phyloP scores from a whole-genome alignment of 1,140 invertebrate genomes.

The Bombus impatiens region DNA sequence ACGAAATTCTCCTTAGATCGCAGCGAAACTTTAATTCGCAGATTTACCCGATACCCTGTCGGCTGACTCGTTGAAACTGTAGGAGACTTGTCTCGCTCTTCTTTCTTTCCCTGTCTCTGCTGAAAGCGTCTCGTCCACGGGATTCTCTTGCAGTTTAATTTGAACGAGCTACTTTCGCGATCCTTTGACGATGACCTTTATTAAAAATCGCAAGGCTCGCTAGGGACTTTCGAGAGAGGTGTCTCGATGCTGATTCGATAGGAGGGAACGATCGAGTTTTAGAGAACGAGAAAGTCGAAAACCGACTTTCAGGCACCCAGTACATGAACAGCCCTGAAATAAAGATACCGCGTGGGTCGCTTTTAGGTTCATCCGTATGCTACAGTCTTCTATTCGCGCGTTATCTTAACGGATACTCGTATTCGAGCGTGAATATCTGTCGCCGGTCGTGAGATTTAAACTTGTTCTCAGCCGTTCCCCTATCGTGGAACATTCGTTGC shows the following conservation, averaged over 20 bases:
- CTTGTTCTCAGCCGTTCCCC: constrained; percentile 50
- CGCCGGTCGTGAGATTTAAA: constrained; percentile 57
- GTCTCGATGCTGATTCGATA: background rate
- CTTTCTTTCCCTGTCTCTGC: background rate
- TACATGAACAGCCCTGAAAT: constrained; percentile 52
- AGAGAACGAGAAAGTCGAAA: background rate
- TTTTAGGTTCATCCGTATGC: constrained; percentile 51
- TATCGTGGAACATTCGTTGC: constrained; percentile 49
- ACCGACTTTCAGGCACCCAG: constrained; percentile 49
- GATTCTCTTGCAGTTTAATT: constrained; percentile 16
- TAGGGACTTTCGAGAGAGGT: background rate
- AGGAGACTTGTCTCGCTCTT: background rate
- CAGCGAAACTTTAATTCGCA: constrained; percentile 38
- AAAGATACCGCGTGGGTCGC: constrained; percentile 63
- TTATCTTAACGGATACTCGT: constrained; percentile 69
- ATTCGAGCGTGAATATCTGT: constrained; percentile 65
- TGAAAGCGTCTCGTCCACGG: background rate
- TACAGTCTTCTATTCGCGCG: constrained; percentile 40
- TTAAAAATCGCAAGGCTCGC: background rate
- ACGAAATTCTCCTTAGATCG: constrained; percentile 7
- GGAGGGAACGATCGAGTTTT: background rate
- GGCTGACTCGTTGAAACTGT: constrained; percentile 10
- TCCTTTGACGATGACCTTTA: constrained; percentile 2
- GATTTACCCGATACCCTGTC: constrained; percentile 34
- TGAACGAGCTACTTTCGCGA: background rate